Evolutionary conservation across 2,113 vertebrate species (phyloP), one percentile per base, ranked within the genome.

Genomic region (Meriones unguiculatus): DNA sequence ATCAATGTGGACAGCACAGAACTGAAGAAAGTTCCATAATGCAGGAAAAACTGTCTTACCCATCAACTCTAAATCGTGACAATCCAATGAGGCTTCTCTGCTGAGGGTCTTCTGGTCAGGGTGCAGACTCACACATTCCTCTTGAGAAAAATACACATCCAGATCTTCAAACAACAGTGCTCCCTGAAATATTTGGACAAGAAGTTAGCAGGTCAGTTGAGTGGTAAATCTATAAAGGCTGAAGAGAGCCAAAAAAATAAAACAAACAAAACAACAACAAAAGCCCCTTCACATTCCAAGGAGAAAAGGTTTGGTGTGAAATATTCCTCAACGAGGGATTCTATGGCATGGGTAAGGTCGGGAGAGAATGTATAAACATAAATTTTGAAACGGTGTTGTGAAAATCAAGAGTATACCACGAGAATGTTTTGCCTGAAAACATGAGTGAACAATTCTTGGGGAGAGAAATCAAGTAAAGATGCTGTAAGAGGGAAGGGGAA

Each of bases 111-210:
- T 82, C 86, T 82, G 90, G 82, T 35, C 65, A 92, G 96, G 38
- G 0, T 78, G 46, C 52, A 94, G 65, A 94, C 69, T 91, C 95
- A 97, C 96, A 95, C 90, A 96, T 52, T 98, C 82, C 96, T 98
- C 97, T 91, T 97, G 96, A 75, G 96, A 97, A 91, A 96, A 97
- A 91, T 67, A 95, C 46, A 97, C 94, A 54, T 95, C 89, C 94
- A 97, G 91, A 69, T 98, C 95, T 52, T 97, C 96, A 92, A 90
- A 94, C 7, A 97, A 67, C 81, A 78, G 0, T 9, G 87, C 69
- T 46, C 50, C 95, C 96, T 96, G 87, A 82, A 97, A 97, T 59
- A 50, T 95, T 67, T 87, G 30, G 38, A 46, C 46, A 70, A 72
- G 41, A 89, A 64, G 14, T 4, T 20, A 15, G 22, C 57, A 35